These are phyloP conservation scores for Brachionus rotundiformis DNA, from an alignment of 1,140 invertebrate genomes.

Conservation along the genomic window DNA sequence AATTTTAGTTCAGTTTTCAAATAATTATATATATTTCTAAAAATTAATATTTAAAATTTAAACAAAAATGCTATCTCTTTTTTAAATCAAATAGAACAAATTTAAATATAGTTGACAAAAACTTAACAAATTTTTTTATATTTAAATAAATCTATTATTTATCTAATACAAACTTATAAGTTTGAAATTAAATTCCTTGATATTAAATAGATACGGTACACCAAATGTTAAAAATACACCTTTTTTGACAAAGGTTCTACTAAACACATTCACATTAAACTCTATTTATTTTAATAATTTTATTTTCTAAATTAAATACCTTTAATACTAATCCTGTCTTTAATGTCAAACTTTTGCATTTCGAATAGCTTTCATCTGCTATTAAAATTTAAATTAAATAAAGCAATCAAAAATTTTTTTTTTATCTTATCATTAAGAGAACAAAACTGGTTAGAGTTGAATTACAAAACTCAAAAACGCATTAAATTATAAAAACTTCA, in stretches of 20 bases:
- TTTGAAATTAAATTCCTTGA: background rate
- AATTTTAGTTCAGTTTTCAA: no score
- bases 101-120: no score
- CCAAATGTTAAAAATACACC: background rate
- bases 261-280: no score
- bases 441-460: background rate
- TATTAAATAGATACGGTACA: background rate
- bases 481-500: no score
- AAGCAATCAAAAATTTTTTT: background rate
- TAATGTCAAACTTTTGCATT: background rate
- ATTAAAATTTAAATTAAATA: background rate
- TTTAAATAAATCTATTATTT: no score
- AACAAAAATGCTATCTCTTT: no score
- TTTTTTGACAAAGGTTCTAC: background rate
- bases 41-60: no score
- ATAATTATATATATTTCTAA: no score
- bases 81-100: no score
- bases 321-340: background rate
- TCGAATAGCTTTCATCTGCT: background rate
- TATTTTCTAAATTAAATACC: background rate
- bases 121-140: no score
- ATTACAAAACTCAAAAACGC: background rate
- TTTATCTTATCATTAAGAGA: background rate
- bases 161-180: no score
- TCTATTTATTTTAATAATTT: no score